Evolutionary conservation across 2,113 vertebrate species (phyloP).

Genomic region (Prionailurus viverrinus): DNA sequence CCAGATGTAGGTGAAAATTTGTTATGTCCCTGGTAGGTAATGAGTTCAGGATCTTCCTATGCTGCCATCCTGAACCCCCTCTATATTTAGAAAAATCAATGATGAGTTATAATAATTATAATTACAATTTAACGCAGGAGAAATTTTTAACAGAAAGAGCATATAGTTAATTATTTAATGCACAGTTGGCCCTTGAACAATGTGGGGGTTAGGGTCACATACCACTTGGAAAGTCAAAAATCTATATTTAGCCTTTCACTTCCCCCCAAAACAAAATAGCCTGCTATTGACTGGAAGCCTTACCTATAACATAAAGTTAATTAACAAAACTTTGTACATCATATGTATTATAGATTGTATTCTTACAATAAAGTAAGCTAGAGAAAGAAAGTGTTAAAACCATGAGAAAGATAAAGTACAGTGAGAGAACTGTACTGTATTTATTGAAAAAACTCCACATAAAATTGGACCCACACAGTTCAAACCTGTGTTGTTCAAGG

Average conservation of each 20-base stretch:
- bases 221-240: background rate
- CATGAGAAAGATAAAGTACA: background rate
- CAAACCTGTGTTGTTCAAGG: background rate
- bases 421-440: background rate
- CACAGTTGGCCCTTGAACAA: background rate
- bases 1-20: background rate
- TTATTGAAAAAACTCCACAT: background rate
- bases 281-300: background rate
- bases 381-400: background rate
- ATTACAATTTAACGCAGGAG: background rate
- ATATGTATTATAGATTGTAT: background rate
- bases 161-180: background rate
- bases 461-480: background rate
- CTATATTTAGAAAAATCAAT: background rate
- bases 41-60: background rate
- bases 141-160: background rate
- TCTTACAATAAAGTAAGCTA: background rate
- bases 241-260: background rate
- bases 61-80: background rate
- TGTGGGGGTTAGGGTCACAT: background rate
- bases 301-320: background rate
- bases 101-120: background rate
- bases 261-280: background rate
- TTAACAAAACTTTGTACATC: background rate
- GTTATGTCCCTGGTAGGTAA: background rate